These are phyloP conservation scores for Melangyna quadrimaculata DNA, from an alignment of 2,888 invertebrate genomes.

Conservation along the genomic window DNA sequence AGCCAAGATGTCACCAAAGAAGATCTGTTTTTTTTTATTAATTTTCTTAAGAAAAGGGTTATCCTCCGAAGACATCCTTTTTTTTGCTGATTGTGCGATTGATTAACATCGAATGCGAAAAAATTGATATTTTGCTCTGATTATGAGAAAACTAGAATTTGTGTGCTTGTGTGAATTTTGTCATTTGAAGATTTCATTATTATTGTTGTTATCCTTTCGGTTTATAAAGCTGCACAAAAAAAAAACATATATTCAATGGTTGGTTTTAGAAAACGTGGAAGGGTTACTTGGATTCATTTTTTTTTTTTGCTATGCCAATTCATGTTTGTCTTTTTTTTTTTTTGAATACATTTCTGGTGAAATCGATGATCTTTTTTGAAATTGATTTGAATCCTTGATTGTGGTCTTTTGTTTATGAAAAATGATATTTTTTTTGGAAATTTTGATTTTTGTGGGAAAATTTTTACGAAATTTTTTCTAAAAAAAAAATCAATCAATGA, in stretches of 20 bases:
- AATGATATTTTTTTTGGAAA: conserved; percentile 37
- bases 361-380: conserved; percentile 29
- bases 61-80: conserved; percentile 3
- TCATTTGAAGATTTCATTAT: conserved; percentile 7
- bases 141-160: conserved; percentile 62
- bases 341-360: conserved; percentile 43
- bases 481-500: no score
- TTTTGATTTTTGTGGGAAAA: conserved; percentile 13
- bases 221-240: conserved; percentile 31
- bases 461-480: no score
- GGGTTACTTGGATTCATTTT: conserved; percentile 27
- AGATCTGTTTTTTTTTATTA: conserved; percentile 28
- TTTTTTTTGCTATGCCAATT: conserved; percentile 37
- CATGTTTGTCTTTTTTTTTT: conserved; percentile 33
- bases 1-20: conserved; percentile 64
- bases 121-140: conserved; percentile 60
- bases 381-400: conserved; percentile 27
- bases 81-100: conserved; percentile 48
- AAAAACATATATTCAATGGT: conserved; percentile 40
- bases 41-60: conserved; percentile 49
- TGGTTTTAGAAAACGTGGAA: neutral
- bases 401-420: conserved; percentile 32
- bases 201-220: neutral
- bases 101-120: conserved; percentile 60
- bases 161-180: conserved; percentile 57